These are phyloP conservation scores for Agapornis roseicollis DNA, from an alignment of 2,113 vertebrate genomes.

Conservation along the genomic window DNA sequence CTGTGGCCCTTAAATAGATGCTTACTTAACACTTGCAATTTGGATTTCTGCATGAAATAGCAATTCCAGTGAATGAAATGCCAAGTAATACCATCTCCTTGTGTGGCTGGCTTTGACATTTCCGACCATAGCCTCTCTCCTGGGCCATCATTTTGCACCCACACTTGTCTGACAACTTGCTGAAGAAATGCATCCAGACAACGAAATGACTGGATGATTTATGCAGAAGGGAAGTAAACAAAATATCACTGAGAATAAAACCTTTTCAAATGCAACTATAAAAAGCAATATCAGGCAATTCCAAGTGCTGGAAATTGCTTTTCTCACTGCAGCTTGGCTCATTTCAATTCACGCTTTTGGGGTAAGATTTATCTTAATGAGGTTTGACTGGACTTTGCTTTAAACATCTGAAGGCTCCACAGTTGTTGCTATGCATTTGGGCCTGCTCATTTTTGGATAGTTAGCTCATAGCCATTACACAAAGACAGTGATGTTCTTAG, in stretches of 20 bases:
- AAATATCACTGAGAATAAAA: constrained; percentile 39
- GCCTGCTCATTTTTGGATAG: neutral
- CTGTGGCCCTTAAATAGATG: neutral
- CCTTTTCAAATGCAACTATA: neutral
- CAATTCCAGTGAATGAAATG: neutral
- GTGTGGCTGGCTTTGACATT: constrained; percentile 42
- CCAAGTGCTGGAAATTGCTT: constrained; percentile 10
- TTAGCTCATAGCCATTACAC: neutral
- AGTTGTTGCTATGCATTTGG: neutral
- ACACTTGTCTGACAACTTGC: constrained; percentile 66
- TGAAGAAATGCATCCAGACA: constrained; percentile 55
- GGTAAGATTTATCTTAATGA: constrained; percentile 2
- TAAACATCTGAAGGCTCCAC: neutral
- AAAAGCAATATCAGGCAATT: constrained; percentile 11
- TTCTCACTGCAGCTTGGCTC: neutral
- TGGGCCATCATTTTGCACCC: constrained; percentile 53
- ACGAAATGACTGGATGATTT: constrained; percentile 38
- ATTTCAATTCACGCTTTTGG: neutral
- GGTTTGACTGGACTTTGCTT: neutral
- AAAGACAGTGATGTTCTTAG: neutral
- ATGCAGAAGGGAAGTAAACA: constrained; percentile 55
- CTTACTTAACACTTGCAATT: neutral
- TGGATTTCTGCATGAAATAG: neutral
- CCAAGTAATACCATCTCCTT: neutral
- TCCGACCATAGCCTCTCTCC: constrained; percentile 38